Conservation (phyloP, 37 sponge, comb jelly and placozoan genomes). For the Halisarca cf. caerulea region DNA sequence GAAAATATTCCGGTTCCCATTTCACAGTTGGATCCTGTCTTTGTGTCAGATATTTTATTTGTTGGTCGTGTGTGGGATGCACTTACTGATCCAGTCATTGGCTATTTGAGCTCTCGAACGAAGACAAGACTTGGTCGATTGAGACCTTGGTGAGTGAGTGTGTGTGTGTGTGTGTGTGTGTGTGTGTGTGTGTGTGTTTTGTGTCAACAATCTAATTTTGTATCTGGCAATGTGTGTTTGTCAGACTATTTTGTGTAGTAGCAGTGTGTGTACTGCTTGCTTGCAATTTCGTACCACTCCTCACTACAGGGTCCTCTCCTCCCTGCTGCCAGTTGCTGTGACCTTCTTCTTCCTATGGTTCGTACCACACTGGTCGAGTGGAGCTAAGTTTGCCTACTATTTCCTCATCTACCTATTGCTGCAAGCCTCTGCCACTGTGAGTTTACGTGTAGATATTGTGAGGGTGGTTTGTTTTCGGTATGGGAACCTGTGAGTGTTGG, state of each 20-base stretch:
- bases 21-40: slow-evolving; percentile 66
- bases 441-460: too few relatives aligned
- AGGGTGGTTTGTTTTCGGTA: too few relatives aligned
- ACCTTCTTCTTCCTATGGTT: slow-evolving; percentile 68
- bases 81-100: slow-evolving; percentile 82
- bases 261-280: too few relatives aligned
- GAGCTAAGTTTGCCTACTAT: slow-evolving; percentile 60
- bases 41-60: slow-evolving; percentile 80
- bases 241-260: too few relatives aligned
- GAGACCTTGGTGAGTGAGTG: slow-evolving; percentile 69
- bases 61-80: slow-evolving; percentile 89
- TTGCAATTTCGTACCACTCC: too few relatives aligned
- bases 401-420: slow-evolving; percentile 55
- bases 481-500: too few relatives aligned
- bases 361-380: slow-evolving; percentile 37
- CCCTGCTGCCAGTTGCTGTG: slow-evolving; percentile 55
- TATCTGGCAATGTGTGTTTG: too few relatives aligned
- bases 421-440: slow-evolving; percentile 68
- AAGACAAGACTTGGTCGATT: slow-evolving; percentile 69
- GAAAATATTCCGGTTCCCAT: not conserved
- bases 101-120: slow-evolving; percentile 68
- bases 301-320: slow-evolving; percentile 51
- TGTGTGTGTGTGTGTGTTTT: too few relatives aligned
- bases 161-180: too few relatives aligned
- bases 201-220: too few relatives aligned